phyloP scores from a whole-genome alignment of 2,888 invertebrate species.

The Oligia fasciuncula region DNA sequence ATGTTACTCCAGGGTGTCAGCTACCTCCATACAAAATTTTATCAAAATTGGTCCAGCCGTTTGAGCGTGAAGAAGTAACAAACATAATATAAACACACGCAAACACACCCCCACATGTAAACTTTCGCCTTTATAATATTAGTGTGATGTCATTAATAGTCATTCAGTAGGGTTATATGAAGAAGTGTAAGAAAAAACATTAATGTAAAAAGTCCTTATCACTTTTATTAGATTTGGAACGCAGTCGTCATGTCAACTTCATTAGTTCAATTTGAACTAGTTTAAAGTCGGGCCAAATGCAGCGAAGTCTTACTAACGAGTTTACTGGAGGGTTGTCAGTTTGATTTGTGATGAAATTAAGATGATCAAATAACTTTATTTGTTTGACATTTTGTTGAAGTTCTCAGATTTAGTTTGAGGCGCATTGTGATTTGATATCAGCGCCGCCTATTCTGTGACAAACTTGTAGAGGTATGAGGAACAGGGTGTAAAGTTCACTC shows the following conservation, averaged over 20 bases:
- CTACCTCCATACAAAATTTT: too few relatives aligned
- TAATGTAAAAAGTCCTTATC: background rate
- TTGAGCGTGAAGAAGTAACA: too few relatives aligned
- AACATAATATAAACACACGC: too few relatives aligned
- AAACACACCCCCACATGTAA: too few relatives aligned
- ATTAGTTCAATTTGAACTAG: conserved; percentile 52
- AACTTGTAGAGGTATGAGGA: background rate
- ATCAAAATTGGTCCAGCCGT: too few relatives aligned
- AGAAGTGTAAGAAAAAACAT: background rate
- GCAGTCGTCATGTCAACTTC: conserved; percentile 19
- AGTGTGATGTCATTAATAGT: too few relatives aligned
- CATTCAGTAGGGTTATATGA: background rate
- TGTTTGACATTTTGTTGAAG: background rate
- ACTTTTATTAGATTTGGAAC: conserved; percentile 10
- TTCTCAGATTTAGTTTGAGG: background rate
- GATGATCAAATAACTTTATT: conserved; percentile 40
- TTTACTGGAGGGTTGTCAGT: conserved; percentile 43
- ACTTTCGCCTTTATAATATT: too few relatives aligned
- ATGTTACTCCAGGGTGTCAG: too few relatives aligned
- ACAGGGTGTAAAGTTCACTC: too few relatives aligned
- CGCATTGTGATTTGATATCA: background rate
- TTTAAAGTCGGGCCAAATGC: conserved; percentile 46
- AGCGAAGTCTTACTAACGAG: conserved; percentile 48
- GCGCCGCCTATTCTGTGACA: background rate
- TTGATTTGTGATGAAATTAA: conserved; percentile 51